Percentiles rank a stretch among this genome's conserved stretches.
Conservation (phyloP, 2,113 vertebrate genomes). For the Cettia cetti region DNA sequence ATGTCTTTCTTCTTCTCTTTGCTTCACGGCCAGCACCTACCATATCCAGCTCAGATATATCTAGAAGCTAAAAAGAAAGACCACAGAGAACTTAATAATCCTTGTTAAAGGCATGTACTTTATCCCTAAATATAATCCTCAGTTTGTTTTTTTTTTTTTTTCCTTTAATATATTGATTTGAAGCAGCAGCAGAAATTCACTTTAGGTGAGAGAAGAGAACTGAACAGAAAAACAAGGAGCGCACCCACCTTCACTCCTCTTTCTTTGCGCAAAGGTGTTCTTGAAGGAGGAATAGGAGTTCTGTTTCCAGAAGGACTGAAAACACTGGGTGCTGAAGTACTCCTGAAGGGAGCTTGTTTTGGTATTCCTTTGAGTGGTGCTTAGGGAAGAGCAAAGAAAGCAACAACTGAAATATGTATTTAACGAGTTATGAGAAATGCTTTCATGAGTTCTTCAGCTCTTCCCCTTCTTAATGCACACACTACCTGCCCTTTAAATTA, state of each 20-base stretch:
- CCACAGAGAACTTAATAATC: background rate
- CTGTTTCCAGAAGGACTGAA: conserved; percentile 93
- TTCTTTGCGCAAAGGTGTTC: conserved; percentile 91
- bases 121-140: background rate
- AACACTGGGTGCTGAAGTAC: conserved; percentile 89
- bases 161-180: background rate
- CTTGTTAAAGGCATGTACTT: background rate
- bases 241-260: conserved; percentile 89
- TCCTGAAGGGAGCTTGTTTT: conserved; percentile 93
- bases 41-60: conserved; percentile 90
- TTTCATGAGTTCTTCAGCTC: background rate
- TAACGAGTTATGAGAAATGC: background rate
- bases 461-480: background rate
- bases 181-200: background rate
- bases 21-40: conserved; percentile 93
- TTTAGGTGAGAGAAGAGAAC: background rate
- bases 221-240: background rate
- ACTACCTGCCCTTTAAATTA: background rate
- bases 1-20: conserved; percentile 93
- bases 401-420: background rate
- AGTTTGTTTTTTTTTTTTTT: background rate
- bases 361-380: conserved; percentile 97
- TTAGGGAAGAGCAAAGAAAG: conserved; percentile 40
- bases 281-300: conserved; percentile 87
- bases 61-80: conserved; percentile 79